A percentile compares a stretch with the other conserved stretches of the same genome.
Conservation (phyloP, 2,888 invertebrate species). For the Miltochrista miniata region DNA sequence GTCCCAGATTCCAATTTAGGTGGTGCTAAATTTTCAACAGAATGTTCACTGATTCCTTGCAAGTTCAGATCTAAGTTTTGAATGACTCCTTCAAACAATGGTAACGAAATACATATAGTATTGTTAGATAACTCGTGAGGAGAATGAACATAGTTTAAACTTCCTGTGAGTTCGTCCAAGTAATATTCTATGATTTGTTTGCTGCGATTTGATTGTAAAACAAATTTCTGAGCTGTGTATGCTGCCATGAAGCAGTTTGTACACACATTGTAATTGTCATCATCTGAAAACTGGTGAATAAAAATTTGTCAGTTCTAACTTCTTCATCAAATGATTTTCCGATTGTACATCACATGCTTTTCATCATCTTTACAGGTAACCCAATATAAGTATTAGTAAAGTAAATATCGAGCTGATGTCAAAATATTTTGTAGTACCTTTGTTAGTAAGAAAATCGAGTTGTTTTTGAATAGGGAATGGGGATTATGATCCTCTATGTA, state of each 20-base stretch:
- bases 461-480: too few relatives aligned
- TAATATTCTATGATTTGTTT: constrained; percentile 60
- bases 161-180: constrained; percentile 48
- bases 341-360: too few relatives aligned
- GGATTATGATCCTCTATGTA: too few relatives aligned
- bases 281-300: constrained; percentile 50
- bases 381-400: too few relatives aligned
- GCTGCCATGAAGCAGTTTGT: constrained; percentile 59
- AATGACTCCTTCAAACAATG: constrained; percentile 33
- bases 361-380: too few relatives aligned
- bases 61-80: constrained; percentile 50
- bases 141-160: constrained; percentile 43
- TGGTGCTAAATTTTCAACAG: not conserved
- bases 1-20: not conserved
- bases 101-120: constrained; percentile 57
- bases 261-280: constrained; percentile 60
- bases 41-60: constrained; percentile 38
- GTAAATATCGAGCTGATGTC: too few relatives aligned
- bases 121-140: constrained; percentile 39
- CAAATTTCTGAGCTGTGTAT: constrained; percentile 64
- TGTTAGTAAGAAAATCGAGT: too few relatives aligned
- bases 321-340: too few relatives aligned
- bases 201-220: constrained; percentile 48
- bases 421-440: too few relatives aligned
- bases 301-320: not conserved